Evolutionary conservation across 1,140 invertebrate species (phyloP).

Genomic region (Asobara japonica): DNA sequence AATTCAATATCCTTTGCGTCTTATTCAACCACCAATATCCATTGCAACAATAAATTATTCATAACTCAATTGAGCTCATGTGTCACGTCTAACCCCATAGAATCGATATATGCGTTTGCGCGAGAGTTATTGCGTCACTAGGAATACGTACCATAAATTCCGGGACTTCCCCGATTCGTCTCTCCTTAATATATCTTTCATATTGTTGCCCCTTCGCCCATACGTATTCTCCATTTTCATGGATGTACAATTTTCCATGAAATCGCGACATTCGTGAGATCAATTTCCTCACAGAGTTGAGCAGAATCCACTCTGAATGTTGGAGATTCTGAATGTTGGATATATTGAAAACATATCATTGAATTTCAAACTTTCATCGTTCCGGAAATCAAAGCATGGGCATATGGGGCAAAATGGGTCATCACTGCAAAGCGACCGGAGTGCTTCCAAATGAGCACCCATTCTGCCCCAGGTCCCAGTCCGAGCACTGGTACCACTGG

Average conservation of each 20-base stretch:
- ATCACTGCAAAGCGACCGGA: too few species aligned
- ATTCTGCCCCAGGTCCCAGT: too few species aligned
- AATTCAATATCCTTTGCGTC: background rate
- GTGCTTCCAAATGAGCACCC: too few species aligned
- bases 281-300: too few species aligned
- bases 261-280: background rate
- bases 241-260: background rate
- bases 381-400: too few species aligned
- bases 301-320: too few species aligned
- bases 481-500: too few species aligned
- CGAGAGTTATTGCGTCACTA: slow-evolving; percentile 1
- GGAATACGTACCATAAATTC: background rate
- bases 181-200: background rate
- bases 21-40: background rate
- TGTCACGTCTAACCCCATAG: background rate
- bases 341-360: too few species aligned
- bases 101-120: background rate
- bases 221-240: background rate
- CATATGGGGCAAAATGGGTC: too few species aligned
- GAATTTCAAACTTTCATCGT: too few species aligned
- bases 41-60: slow-evolving; percentile 3
- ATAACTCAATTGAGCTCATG: slow-evolving; percentile 1
- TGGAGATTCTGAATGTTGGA: too few species aligned
- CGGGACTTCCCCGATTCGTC: background rate
- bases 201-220: background rate